Evolutionary conservation across 2,113 vertebrate species (phyloP), one percentile per base, ranked within the genome.

Genomic region (Caranx ignobilis): DNA sequence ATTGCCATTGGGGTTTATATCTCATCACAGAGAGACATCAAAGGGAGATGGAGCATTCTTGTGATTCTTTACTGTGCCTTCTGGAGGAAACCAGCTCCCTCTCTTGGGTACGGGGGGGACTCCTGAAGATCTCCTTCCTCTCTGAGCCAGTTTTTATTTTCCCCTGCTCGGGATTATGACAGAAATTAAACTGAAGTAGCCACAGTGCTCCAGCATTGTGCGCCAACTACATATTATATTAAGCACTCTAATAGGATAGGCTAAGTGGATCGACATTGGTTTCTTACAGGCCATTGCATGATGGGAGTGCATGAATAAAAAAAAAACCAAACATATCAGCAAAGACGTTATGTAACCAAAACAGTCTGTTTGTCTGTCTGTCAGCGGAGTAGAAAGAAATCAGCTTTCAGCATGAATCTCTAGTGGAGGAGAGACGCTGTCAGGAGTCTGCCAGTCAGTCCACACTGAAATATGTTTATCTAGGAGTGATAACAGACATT

Each of bases 1-100:
- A 80, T 85, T 89, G 88, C 87, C 88, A 85, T 88, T 82, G 83
- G 91, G 89, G 79, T 86, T 89, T 92, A 73, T 75, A 75, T 88
- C 84, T 89, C 88, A 90, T 92, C 91, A 84, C 87, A 89, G 84
- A 80, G 57, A 79, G 74, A 90, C 87, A 85, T 90, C 88, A 93
- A 92, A 92, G 85, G 72, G n/a, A 81, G 83, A 77, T 52, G 83
- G 74, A 73, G 82, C 63, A 39, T 45, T 67, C 50, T 52, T 80
- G 79, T 73, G 78, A 71, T 89, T 84, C 76, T 84, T 85, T 62
- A 43, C 57, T 15, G 34, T 71, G 81, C 85, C 77, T 82, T 52
- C 63, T 84, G 71, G 71, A 75, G 73, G 39, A 83, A 81, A 62
- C 34, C 71, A 50, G 68, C 74, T 26, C 57, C 54, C 18, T 62